Base-by-base conservation (phyloP, 2,113 vertebrate species). In the Lates calcarifer region DNA sequence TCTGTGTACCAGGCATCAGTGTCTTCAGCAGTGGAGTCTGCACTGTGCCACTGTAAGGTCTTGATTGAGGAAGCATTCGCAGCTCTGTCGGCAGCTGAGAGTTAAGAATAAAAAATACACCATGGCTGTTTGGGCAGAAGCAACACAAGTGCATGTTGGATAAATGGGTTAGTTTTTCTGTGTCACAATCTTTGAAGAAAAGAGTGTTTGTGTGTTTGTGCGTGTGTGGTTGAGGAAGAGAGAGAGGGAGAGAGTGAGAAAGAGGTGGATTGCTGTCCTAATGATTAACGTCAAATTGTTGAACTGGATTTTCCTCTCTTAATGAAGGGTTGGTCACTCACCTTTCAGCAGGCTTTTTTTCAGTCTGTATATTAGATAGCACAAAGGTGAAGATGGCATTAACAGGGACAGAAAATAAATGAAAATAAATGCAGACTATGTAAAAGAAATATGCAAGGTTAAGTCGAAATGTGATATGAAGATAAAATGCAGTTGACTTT, bases 51-150 rank as follows among this genome's bases (percentile, higher is more conserved):
- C 68, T 66, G 35, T 29, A 55, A 91, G 85, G 77, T 84, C 78
- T 85, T 92, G 87, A 94, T 91, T 93, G 90, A 93, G 90, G 85
- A 85, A 90, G 79, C 70, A 77, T 68, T 85, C 47, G 73, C 77
- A 79, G 74, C 81, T 92, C 78, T 90, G 82, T 87, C 82, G 39
- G 76, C 79, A 77, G 74, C 81, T 79, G 79, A 72, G 89, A 84
- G 73, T 79, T 75, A 75, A 69, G 43, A 84, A 80, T 83, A 82
- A 83, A 84, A 87, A 86, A 85, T 56, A 77, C 69, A 83, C 20
- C 55, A 41, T 74, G 82, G 64, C 43, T 74, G 70, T 86, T 87
- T 84, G 78, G 75, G 83, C 65, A 84, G 70, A 86, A 81, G 74
- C 63, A 57, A 74, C 72, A 81, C 6, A 31, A 80, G 51, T 71